phyloP scores from a whole-genome alignment of 2,113 vertebrate genomes.

The Columba janthina region DNA sequence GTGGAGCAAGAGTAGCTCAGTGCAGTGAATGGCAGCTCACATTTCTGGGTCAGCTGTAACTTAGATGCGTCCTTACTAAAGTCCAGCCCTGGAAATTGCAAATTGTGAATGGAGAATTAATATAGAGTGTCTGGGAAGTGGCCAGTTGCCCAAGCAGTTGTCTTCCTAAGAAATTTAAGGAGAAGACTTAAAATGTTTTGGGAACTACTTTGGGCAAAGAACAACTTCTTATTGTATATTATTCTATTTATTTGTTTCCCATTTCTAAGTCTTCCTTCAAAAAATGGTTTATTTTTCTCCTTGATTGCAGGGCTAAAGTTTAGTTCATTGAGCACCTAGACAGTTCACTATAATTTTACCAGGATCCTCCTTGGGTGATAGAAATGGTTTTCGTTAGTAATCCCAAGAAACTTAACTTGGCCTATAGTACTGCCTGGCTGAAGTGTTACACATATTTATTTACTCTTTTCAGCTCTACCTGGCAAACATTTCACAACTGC shows the following conservation, averaged over 20 bases:
- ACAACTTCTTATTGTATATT: background rate
- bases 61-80: background rate
- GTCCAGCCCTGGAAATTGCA: background rate
- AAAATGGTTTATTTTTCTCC: background rate
- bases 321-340: background rate
- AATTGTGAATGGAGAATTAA: slow-evolving; percentile 24
- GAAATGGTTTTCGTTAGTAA: background rate
- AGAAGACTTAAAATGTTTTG: background rate
- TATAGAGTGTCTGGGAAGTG: background rate
- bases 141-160: background rate
- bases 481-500: background rate
- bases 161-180: slow-evolving; percentile 8
- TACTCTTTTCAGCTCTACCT: background rate
- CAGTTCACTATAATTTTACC: background rate
- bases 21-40: background rate
- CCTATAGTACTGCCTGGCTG: background rate
- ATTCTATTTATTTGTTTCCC: background rate
- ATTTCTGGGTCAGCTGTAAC: slow-evolving; percentile 27
- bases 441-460: background rate
- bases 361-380: background rate
- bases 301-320: background rate
- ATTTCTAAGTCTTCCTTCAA: background rate
- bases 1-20: background rate
- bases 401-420: background rate
- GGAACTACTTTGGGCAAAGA: background rate